phyloP scores from a whole-genome alignment of 2,797 vertebrate species.

The Aselliscus stoliczkanus region DNA sequence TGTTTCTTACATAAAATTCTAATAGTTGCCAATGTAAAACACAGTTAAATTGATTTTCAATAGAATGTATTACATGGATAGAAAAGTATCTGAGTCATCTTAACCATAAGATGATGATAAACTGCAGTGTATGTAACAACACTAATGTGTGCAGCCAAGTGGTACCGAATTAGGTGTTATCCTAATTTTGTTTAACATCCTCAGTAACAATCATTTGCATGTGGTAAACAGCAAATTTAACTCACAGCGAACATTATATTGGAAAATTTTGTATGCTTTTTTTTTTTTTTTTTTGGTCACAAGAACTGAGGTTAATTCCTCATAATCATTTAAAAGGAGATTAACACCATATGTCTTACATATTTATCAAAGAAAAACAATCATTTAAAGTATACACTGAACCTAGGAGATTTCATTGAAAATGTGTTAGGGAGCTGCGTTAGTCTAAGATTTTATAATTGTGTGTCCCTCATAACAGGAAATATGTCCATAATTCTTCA shows the following conservation, averaged over 20 bases:
- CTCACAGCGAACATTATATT: neutral
- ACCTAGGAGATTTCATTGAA: neutral
- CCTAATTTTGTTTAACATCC: neutral
- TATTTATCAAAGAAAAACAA: neutral
- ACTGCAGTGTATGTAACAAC: neutral
- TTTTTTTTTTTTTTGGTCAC: neutral
- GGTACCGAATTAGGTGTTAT: neutral
- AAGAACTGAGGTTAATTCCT: neutral
- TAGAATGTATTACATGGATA: neutral
- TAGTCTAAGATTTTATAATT: neutral
- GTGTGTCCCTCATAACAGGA: neutral
- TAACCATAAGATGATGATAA: neutral
- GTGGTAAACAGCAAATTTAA: neutral
- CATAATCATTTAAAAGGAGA: neutral
- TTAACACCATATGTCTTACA: neutral
- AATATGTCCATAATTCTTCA: neutral
- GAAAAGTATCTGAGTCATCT: neutral
- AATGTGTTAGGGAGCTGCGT: neutral
- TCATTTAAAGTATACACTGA: neutral
- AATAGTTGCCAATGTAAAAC: neutral
- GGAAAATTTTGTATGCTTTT: neutral
- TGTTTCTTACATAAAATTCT: neutral
- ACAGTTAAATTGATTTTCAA: neutral
- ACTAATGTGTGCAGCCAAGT: neutral
- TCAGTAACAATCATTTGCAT: neutral